phyloP scores from a whole-genome alignment of 2,113 vertebrate species.

The Cairina moschata region DNA sequence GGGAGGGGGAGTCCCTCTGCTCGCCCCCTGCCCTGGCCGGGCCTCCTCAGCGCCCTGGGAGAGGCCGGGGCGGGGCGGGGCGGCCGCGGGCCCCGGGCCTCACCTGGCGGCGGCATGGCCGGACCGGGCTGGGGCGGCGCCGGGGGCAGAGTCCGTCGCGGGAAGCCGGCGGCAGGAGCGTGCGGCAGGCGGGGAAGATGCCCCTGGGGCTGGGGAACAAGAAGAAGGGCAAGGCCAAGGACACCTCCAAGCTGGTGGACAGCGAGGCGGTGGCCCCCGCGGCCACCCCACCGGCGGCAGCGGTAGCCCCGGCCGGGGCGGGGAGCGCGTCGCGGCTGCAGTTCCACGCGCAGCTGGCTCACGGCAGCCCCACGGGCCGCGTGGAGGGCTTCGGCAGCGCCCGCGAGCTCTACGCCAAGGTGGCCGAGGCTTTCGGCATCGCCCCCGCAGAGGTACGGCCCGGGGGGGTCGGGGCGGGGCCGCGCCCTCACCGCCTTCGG shows the following conservation, averaged over 20 bases:
- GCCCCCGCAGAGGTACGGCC: constrained; percentile 83
- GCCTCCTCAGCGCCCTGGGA: no score
- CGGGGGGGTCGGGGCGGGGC: neutral
- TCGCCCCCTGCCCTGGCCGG: accelerated
- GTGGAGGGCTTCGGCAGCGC: constrained; percentile 89
- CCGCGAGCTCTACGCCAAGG: constrained; percentile 86
- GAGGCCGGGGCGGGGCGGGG: neutral
- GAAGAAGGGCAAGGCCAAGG: constrained; percentile 84
- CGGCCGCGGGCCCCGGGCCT: neutral
- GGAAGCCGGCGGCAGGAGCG: neutral
- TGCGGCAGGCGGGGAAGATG: constrained; percentile 73
- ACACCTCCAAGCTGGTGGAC: constrained; percentile 81
- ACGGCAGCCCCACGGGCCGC: constrained; percentile 89
- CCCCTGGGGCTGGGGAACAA: constrained; percentile 83
- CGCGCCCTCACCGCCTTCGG: accelerated
- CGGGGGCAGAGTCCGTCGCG: constrained; percentile 14
- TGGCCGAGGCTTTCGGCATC: constrained; percentile 84
- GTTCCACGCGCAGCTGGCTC: constrained; percentile 93
- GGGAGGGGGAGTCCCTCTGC: accelerated
- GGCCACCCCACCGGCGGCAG: neutral
- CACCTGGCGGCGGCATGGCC: constrained; percentile 6
- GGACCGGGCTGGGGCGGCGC: neutral
- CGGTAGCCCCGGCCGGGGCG: constrained; percentile 68
- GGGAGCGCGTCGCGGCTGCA: constrained; percentile 77
- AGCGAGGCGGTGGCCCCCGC: constrained; percentile 68